Conservation (phyloP, 2,113 vertebrate species). For the Sceloporus undulatus region DNA sequence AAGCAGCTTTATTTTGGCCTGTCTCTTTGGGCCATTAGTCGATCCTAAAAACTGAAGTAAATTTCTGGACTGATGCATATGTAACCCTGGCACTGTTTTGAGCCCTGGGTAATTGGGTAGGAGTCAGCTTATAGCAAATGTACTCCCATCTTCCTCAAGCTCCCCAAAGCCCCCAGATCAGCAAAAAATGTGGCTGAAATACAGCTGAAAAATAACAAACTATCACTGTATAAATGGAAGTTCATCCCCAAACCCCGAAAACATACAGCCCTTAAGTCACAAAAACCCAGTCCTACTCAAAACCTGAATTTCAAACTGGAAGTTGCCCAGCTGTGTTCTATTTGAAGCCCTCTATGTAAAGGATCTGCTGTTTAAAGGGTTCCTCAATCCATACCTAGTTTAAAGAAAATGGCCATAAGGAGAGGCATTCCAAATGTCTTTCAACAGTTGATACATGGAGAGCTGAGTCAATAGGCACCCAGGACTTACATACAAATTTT, state of each 20-base stretch:
- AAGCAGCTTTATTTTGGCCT: too few species aligned
- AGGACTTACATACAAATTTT: not conserved
- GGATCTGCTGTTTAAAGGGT: not conserved
- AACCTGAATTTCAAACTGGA: too few species aligned
- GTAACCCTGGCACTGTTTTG: not conserved
- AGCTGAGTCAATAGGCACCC: not conserved
- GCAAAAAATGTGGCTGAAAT: too few species aligned
- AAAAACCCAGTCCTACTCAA: too few species aligned
- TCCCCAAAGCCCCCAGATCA: too few species aligned
- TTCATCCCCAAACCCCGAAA: too few species aligned
- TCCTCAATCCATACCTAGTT: not conserved
- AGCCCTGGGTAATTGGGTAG: not conserved
- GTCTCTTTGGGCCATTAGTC: not conserved
- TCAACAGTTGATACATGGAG: not conserved
- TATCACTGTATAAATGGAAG: too few species aligned
- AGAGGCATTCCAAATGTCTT: not conserved
- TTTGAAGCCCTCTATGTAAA: not conserved
- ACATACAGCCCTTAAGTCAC: too few species aligned
- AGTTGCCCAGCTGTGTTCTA: too few species aligned
- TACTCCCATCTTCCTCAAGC: not conserved
- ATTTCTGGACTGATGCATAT: not conserved
- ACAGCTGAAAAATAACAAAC: too few species aligned
- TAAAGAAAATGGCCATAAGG: not conserved
- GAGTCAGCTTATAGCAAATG: not conserved
- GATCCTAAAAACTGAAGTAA: not conserved